Conservation (phyloP, 2,113 vertebrate genomes). For the Bujurquina vittata region DNA sequence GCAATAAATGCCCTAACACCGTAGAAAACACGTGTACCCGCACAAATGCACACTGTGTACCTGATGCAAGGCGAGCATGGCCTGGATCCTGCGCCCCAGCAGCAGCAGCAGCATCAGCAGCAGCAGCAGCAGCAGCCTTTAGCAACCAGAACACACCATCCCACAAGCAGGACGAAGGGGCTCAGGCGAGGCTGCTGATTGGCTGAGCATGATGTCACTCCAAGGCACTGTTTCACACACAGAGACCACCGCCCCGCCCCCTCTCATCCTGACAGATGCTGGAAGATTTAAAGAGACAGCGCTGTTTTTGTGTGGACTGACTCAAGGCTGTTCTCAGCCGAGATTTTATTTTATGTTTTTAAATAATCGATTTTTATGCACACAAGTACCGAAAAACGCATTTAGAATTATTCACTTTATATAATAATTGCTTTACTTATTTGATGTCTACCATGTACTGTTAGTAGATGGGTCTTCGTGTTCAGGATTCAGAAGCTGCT, state of each 20-base stretch:
- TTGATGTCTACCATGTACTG: background rate
- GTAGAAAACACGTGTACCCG: background rate
- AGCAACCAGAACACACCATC: conserved; percentile 44
- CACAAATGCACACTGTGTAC: conserved; percentile 30
- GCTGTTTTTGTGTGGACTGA: conserved; percentile 47
- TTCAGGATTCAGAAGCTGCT: conserved; percentile 38
- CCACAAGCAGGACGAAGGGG: conserved; percentile 30
- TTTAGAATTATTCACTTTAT: background rate
- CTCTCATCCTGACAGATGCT: conserved; percentile 60
- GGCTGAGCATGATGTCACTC: conserved; percentile 73
- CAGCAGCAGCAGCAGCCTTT: conserved; percentile 38
- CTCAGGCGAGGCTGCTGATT: conserved; percentile 52
- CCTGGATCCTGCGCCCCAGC: conserved; percentile 48
- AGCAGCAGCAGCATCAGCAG: conserved; percentile 51
- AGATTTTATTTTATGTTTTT: background rate
- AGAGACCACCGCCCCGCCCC: conserved; percentile 29
- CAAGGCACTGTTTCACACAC: conserved; percentile 60
- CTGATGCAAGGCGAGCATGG: conserved; percentile 55
- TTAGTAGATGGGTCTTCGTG: conserved; percentile 1
- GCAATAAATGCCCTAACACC: background rate
- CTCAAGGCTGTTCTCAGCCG: conserved; percentile 15
- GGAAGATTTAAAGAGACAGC: conserved; percentile 72
- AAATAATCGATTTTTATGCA: background rate
- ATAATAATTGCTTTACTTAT: background rate
- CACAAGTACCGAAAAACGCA: background rate